Evolutionary conservation across 1,140 invertebrate species (phyloP).

Genomic region (Drosophila sulfurigaster): DNA sequence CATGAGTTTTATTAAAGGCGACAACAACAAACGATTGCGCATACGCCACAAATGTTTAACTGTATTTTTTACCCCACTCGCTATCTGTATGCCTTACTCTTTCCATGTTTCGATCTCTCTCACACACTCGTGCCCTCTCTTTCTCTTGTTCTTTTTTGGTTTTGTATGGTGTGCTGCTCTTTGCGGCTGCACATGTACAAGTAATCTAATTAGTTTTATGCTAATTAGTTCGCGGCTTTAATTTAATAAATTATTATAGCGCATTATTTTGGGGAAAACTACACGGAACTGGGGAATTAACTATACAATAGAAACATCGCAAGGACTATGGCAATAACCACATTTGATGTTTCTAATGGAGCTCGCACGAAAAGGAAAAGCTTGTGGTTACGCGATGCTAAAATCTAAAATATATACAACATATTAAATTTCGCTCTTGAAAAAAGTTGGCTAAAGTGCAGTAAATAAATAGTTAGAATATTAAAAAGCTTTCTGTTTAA

Average conservation of each 20-base stretch:
- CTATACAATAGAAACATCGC: constrained; percentile 18
- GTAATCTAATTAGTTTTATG: constrained; percentile 84
- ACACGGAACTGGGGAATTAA: constrained; percentile 40
- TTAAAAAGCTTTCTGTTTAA: background rate
- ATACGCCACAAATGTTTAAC: constrained; percentile 64
- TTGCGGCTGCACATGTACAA: constrained; percentile 76
- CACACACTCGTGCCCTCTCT: constrained; percentile 6
- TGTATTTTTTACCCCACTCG: background rate
- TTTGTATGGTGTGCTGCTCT: constrained; percentile 55
- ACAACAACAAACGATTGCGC: constrained; percentile 69
- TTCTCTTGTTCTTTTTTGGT: constrained; percentile 1
- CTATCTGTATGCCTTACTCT: background rate
- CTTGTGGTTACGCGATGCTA: too few relatives aligned
- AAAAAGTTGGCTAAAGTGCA: too few relatives aligned
- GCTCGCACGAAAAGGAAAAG: background rate
- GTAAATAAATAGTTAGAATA: background rate
- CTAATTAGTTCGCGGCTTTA: constrained; percentile 79
- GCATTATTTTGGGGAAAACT: constrained; percentile 68
- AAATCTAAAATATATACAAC: background rate
- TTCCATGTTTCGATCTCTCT: background rate
- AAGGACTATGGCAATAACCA: constrained; percentile 20
- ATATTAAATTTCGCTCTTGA: background rate
- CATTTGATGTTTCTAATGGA: background rate
- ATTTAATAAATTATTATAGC: constrained; percentile 83
- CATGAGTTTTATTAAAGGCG: constrained; percentile 77